Conservation (phyloP, 2,888 invertebrate genomes). For the Eueremaeus valkanovi region DNA sequence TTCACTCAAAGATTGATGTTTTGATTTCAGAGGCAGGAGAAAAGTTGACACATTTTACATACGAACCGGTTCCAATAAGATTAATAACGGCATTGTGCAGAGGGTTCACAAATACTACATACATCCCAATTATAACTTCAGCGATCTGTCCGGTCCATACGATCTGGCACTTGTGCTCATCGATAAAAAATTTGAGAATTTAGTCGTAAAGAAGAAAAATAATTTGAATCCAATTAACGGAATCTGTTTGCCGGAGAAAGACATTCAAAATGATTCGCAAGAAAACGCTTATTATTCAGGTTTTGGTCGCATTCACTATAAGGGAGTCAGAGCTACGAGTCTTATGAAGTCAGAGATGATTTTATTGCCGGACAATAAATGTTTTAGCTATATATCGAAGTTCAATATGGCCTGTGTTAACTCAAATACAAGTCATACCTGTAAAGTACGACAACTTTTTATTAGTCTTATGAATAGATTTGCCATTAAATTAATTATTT, state of each 20-base stretch:
- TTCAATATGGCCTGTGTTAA: conserved; percentile 9
- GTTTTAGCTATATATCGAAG: neutral
- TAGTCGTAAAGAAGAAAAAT: neutral
- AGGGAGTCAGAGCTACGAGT: conserved; percentile 1
- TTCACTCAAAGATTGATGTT: neutral
- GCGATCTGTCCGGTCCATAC: conserved; percentile 6
- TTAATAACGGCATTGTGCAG: neutral
- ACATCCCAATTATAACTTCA: conserved; percentile 6
- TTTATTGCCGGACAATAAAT: neutral
- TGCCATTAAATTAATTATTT: neutral
- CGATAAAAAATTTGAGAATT: neutral
- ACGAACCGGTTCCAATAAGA: conserved; percentile 14
- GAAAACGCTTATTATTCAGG: conserved; percentile 28
- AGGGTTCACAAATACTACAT: neutral
- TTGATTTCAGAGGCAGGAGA: neutral
- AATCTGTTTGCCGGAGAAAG: conserved; percentile 20
- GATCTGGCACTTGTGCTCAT: neutral
- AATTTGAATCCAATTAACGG: neutral
- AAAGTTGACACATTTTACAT: conserved; percentile 28
- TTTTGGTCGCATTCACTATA: conserved; percentile 16
- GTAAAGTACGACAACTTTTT: conserved; percentile 4
- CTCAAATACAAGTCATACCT: neutral
- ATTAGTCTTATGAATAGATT: neutral
- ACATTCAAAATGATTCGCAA: neutral
- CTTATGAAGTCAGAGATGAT: conserved; percentile 4